Evolutionary conservation across 2,113 vertebrate species (phyloP).

Genomic region (Cyanoderma ruficeps): DNA sequence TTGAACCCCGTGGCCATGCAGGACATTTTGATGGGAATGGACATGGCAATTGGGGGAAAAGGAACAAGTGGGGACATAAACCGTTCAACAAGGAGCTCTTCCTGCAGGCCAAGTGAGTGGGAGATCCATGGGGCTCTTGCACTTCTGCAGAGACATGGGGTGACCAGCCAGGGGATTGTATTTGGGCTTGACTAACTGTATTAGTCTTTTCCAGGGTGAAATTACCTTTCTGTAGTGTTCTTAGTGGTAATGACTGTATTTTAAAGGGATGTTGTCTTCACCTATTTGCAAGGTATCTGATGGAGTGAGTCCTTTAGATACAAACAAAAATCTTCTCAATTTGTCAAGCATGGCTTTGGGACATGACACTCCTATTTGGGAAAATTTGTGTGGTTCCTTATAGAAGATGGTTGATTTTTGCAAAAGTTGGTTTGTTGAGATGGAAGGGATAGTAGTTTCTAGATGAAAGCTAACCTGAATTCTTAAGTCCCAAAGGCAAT

Average conservation of each 20-base stretch:
- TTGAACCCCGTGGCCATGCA: conserved; percentile 91
- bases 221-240: neutral
- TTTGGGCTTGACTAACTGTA: neutral
- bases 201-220: neutral
- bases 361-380: neutral
- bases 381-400: neutral
- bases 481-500: neutral
- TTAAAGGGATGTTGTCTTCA: neutral
- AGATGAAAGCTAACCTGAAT: neutral
- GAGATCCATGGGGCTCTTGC: neutral
- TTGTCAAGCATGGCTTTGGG: neutral
- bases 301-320: neutral
- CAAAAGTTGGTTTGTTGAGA: neutral
- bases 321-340: neutral
- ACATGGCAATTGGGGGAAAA: conserved; percentile 89
- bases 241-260: neutral
- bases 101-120: conserved; percentile 96
- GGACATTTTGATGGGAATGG: conserved; percentile 83
- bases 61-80: conserved; percentile 98
- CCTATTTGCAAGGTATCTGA: neutral
- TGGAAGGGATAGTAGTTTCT: neutral
- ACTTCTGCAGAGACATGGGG: neutral
- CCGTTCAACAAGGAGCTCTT: conserved; percentile 99
- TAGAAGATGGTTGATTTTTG: fast-evolving
- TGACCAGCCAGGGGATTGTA: neutral